Percentiles rank a stretch among this genome's conserved stretches.
Evolutionary conservation across 2,113 vertebrate species (phyloP).

Genomic region (Tychaedon coryphoeus): DNA sequence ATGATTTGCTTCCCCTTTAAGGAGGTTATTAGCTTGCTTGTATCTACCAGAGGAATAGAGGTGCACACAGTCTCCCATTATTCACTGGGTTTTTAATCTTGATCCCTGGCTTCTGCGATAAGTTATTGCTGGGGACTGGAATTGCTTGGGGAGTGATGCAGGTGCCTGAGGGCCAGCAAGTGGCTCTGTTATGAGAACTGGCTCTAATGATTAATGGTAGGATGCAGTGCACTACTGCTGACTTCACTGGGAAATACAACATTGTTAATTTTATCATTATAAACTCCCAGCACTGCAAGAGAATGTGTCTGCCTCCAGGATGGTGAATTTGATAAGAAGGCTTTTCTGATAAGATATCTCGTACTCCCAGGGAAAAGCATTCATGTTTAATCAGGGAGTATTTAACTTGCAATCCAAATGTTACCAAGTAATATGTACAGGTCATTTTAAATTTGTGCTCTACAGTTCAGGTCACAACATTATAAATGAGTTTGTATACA

Average conservation of each 20-base stretch:
- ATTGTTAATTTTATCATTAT: conserved; percentile 76
- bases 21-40: conserved; percentile 71
- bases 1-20: conserved; percentile 70
- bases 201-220: conserved; percentile 72
- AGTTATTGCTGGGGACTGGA: conserved; percentile 45
- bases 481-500: conserved; percentile 62
- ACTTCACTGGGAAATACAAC: conserved; percentile 71
- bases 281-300: conserved; percentile 61
- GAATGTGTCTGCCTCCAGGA: conserved; percentile 64
- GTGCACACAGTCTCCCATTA: conserved; percentile 46
- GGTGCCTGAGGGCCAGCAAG: conserved; percentile 56
- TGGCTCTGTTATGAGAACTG: conserved; percentile 61
- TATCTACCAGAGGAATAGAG: conserved; percentile 63
- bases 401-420: conserved; percentile 67
- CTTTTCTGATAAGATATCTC: conserved; percentile 67
- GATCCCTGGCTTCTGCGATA: conserved; percentile 53
- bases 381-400: conserved; percentile 61
- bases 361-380: conserved; percentile 39
- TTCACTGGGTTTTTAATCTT: conserved; percentile 72
- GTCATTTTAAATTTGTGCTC: conserved; percentile 56
- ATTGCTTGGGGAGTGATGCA: conserved; percentile 66
- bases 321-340: conserved; percentile 67
- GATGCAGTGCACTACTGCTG: conserved; percentile 39
- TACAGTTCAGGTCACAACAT: conserved; percentile 33
- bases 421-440: conserved; percentile 46